phyloP scores from a whole-genome alignment of 2,797 vertebrate genomes.

The Kryptopterus vitreolus region DNA sequence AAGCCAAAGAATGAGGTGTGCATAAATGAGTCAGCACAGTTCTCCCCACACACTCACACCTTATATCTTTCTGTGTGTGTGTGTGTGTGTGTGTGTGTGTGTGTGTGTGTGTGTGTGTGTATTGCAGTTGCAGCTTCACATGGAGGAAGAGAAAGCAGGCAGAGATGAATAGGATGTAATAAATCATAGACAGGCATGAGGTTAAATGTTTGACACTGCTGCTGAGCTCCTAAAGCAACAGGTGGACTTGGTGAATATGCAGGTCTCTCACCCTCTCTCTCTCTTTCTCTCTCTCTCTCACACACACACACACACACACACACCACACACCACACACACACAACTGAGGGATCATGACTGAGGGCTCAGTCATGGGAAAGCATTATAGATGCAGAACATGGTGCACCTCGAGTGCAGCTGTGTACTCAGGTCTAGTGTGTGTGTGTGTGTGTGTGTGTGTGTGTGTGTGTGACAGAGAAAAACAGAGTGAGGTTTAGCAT shows the following conservation, averaged over 20 bases:
- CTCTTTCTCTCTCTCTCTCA: too few relatives aligned
- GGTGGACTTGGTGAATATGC: slow-evolving; percentile 12
- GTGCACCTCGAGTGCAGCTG: slow-evolving; percentile 18
- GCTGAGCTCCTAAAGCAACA: not conserved
- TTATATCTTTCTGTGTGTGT: not conserved
- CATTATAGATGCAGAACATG: slow-evolving; percentile 16
- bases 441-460: not conserved
- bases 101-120: slow-evolving; percentile 2
- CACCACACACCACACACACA: slow-evolving; percentile 9
- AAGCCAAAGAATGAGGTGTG: slow-evolving; percentile 72
- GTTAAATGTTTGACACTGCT: slow-evolving; percentile 8
- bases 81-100: slow-evolving; percentile 13
- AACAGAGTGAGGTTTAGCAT: not conserved
- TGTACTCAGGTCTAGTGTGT: slow-evolving; percentile 8
- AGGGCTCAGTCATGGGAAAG: not conserved
- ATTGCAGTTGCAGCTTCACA: not conserved
- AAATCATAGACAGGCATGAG: slow-evolving; percentile 1
- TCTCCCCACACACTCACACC: slow-evolving; percentile 32
- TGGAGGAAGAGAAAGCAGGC: not conserved
- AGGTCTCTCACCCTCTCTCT: not conserved
- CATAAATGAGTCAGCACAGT: slow-evolving; percentile 74
- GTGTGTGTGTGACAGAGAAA: not conserved
- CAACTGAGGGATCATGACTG: not conserved
- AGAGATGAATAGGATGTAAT: slow-evolving; percentile 27
- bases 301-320: not conserved